Base-by-base conservation (phyloP, 2,888 invertebrate genomes). In the Harmothoe impar region DNA sequence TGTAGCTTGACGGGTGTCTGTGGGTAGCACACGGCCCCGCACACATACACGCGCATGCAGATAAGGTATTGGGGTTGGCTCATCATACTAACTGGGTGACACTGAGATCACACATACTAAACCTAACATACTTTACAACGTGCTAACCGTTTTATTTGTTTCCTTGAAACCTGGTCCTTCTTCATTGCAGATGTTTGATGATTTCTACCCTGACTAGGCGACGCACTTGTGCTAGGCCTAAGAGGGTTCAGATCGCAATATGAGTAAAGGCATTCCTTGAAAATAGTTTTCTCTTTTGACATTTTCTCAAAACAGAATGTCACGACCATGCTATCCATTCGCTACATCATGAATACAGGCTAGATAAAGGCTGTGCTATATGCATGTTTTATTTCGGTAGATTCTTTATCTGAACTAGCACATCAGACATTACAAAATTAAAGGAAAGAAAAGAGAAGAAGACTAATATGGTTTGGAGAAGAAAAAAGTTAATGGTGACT, bases 121-220 rank as follows among this genome's bases (percentile, higher is more conserved):
- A 29, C 7, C 84, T 84, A 84, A 84, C 84, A 25, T 35, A 17
- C 10, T 84, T 54, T 86, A 54, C 20, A 10, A 84, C 33, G 52
- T 86, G 54, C 86, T 86, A 86, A 86, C 86, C 29, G 20, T 86
- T 43, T 35, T 84, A 84, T 84, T 52, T 43, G 31, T 77, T 77
- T 77, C 77, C 81, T 43, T 35, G 35, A 81, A 81, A 81, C 81
- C n/a, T 43, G n/a, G 81, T 86, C 86, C 86, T 86, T 86, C 20
- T 86, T 86, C 25, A 86, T 86, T 86, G 54, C 86, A 86, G 86
- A 86, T 86, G 31, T 86, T 86, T 86, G 52, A 43, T 35, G 77
- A 77, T 15, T 86, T 54, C 12, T 29, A 52, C 86, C 56, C 86
- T 86, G 12, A 54, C 54, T 86, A 86, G 86, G 86, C n/a, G n/a